phyloP scores from a whole-genome alignment of 2,888 invertebrate species.

The Xestia sexstrigata region DNA sequence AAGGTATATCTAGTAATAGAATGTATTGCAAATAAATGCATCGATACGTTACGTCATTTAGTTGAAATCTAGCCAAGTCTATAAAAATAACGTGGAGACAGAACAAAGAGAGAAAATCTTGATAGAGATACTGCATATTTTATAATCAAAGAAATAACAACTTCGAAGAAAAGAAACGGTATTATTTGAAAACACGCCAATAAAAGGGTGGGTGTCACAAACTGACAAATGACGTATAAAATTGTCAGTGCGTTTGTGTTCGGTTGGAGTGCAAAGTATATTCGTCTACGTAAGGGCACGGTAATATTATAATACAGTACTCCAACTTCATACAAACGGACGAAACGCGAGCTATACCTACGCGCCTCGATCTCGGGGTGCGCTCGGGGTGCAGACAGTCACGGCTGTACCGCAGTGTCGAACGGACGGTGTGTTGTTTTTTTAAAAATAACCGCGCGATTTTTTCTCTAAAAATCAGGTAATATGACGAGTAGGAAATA shows the following conservation, averaged over 20 bases:
- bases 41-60: constrained; percentile 40
- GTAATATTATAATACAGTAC: too few species aligned
- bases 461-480: too few species aligned
- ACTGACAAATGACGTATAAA: constrained; percentile 9
- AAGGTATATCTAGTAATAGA: background rate
- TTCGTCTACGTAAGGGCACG: background rate
- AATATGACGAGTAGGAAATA: too few species aligned
- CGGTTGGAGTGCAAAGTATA: background rate
- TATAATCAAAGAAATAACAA: constrained; percentile 30
- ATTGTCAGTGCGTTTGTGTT: constrained; percentile 23
- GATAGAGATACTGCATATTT: constrained; percentile 33
- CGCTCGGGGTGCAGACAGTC: too few species aligned
- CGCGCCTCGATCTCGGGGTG: too few species aligned
- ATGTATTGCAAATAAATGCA: constrained; percentile 61
- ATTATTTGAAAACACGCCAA: constrained; percentile 42
- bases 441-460: too few species aligned
- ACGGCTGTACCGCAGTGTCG: too few species aligned
- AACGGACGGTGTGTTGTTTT: too few species aligned
- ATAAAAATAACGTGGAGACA: constrained; percentile 42
- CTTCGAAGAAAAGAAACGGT: constrained; percentile 18
- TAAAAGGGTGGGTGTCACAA: constrained; percentile 51
- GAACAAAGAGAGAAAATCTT: constrained; percentile 31
- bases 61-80: constrained; percentile 59
- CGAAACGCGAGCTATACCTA: too few species aligned
- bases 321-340: too few species aligned